Percentiles rank a stretch among this genome's conserved stretches.
These are phyloP conservation scores for Myotis davidii DNA, from an alignment of 2,113 vertebrate species.

Conservation along the genomic window DNA sequence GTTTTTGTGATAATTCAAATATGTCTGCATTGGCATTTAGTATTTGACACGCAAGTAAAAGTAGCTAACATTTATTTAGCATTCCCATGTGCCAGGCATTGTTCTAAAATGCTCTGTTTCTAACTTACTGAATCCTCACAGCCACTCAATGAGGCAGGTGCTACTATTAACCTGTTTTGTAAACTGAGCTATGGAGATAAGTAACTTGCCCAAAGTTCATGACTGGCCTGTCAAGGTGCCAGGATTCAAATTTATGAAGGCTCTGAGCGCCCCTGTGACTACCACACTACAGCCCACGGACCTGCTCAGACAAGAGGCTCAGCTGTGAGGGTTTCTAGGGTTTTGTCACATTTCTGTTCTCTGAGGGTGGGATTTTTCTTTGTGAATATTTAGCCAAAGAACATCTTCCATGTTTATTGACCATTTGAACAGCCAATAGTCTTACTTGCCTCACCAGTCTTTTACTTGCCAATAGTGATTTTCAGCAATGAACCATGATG, in stretches of 20 bases:
- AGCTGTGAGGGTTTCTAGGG: accelerated
- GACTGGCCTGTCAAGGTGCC: not conserved
- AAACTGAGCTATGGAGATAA: not conserved
- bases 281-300: not conserved
- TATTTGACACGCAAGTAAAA: not conserved
- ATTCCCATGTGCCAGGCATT: not conserved
- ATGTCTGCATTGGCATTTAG: not conserved
- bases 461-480: not conserved
- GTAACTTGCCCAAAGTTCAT: not conserved
- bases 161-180: not conserved
- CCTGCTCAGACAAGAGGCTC: not conserved
- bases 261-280: not conserved
- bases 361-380: not conserved
- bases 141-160: not conserved
- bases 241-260: not conserved
- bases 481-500: not conserved
- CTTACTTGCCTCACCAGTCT: not conserved
- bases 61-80: not conserved
- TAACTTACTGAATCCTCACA: not conserved
- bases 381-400: not conserved
- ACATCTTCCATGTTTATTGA: not conserved
- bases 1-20: not conserved
- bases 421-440: not conserved
- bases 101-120: not conserved
- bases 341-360: not conserved